A percentile compares a stretch with the other conserved stretches of the same genome.
phyloP scores from a whole-genome alignment of 2,888 invertebrate species.

The Hoplodrina ambigua region DNA sequence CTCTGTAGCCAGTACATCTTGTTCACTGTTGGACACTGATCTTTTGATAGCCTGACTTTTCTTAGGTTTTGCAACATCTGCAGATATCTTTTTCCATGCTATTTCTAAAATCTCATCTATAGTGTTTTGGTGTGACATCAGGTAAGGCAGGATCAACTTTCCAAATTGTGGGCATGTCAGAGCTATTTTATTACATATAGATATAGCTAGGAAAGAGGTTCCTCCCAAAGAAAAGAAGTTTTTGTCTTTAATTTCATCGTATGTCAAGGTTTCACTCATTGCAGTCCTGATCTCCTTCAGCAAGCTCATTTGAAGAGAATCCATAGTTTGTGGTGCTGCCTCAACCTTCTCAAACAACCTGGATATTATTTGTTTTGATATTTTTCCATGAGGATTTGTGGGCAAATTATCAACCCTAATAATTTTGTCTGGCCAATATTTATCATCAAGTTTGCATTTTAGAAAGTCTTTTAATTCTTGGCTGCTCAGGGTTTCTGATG shows the following conservation, averaged over 20 bases:
- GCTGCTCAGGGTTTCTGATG: slow-evolving; percentile 79
- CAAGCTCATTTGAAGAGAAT: slow-evolving; percentile 69
- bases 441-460: slow-evolving; percentile 84
- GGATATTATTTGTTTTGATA: slow-evolving; percentile 86
- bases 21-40: slow-evolving; percentile 56
- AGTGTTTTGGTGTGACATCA: slow-evolving; percentile 86
- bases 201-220: slow-evolving; percentile 92
- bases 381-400: slow-evolving; percentile 93
- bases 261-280: slow-evolving; percentile 71
- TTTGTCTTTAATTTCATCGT: slow-evolving; percentile 79
- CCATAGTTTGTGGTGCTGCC: slow-evolving; percentile 65
- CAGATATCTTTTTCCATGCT: slow-evolving; percentile 73
- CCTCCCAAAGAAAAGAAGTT: slow-evolving; percentile 92
- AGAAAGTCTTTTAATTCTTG: slow-evolving; percentile 81
- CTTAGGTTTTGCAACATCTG: slow-evolving; percentile 66
- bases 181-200: slow-evolving; percentile 91
- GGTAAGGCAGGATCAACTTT: slow-evolving; percentile 88
- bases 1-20: slow-evolving; percentile 12
- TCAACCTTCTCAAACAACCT: slow-evolving; percentile 78
- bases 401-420: slow-evolving; percentile 91
- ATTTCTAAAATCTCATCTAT: slow-evolving; percentile 79
- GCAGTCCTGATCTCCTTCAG: slow-evolving; percentile 75
- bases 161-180: slow-evolving; percentile 79
- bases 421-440: slow-evolving; percentile 92
- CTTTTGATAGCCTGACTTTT: slow-evolving; percentile 69